These are phyloP conservation scores for Himalopsyche tibetana DNA, from an alignment of 2,888 invertebrate genomes.

Conservation along the genomic window DNA sequence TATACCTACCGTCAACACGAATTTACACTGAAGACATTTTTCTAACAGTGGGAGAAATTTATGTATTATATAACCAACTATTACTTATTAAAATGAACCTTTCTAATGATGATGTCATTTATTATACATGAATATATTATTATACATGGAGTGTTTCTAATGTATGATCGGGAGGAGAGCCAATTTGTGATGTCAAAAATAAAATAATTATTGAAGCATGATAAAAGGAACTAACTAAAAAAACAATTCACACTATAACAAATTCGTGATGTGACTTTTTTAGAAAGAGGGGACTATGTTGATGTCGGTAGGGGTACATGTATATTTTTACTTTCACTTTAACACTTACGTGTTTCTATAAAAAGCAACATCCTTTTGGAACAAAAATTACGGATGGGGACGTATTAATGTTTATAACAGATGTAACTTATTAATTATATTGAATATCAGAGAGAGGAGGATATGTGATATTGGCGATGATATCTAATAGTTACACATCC, in stretches of 20 bases:
- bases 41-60: conserved; percentile 17
- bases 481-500: neutral
- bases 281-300: conserved; percentile 23
- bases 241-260: conserved; percentile 28
- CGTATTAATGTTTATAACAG: conserved; percentile 7
- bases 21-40: conserved; percentile 26
- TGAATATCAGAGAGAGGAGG: neutral
- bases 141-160: too few species aligned
- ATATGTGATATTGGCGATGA: neutral
- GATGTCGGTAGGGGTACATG: conserved; percentile 54
- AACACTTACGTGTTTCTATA: conserved; percentile 61
- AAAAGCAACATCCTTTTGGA: conserved; percentile 64
- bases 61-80: neutral
- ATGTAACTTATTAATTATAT: neutral
- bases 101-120: conserved; percentile 18
- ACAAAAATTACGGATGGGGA: conserved; percentile 55
- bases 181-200: conserved; percentile 35
- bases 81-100: neutral
- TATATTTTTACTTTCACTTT: conserved; percentile 54
- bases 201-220: conserved; percentile 42
- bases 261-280: neutral
- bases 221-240: conserved; percentile 38
- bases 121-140: conserved; percentile 13
- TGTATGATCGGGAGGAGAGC: conserved; percentile 27
- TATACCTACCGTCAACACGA: conserved; percentile 13